Evolutionary conservation across 2,113 vertebrate genomes (phyloP).

Genomic region (Heteronetta atricapilla): DNA sequence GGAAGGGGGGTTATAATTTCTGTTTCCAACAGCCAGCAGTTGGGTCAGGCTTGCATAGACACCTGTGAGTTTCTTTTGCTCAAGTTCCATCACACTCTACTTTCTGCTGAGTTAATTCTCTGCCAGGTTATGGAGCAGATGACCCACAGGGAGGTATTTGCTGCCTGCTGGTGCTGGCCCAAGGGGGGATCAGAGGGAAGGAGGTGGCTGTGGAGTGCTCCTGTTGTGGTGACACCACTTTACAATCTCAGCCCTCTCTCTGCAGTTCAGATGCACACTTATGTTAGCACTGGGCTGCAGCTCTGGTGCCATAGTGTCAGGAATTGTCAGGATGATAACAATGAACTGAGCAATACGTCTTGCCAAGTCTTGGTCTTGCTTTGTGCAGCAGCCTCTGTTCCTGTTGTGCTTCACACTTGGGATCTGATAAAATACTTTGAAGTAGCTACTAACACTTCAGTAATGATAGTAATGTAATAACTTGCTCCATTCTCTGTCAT

Average conservation of each 20-base stretch:
- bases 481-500: not conserved
- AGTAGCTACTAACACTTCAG: not conserved
- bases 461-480: not conserved
- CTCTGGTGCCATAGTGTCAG: not conserved
- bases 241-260: not conserved
- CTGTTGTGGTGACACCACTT: not conserved
- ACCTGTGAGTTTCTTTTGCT: not conserved
- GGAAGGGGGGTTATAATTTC: not conserved
- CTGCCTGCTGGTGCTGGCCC: not conserved
- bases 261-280: not conserved
- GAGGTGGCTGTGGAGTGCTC: not conserved
- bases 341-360: not conserved
- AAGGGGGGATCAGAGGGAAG: not conserved
- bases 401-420: not conserved
- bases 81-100: not conserved
- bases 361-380: not conserved
- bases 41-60: not conserved
- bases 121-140: not conserved
- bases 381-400: not conserved
- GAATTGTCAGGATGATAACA: not conserved
- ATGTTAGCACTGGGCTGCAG: not conserved
- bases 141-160: rapidly evolving
- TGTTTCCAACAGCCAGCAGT: not conserved
- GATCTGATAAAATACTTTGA: not conserved
- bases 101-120: not conserved